phyloP scores from a whole-genome alignment of 2,797 vertebrate genomes.

The Enteromius mattozi region DNA sequence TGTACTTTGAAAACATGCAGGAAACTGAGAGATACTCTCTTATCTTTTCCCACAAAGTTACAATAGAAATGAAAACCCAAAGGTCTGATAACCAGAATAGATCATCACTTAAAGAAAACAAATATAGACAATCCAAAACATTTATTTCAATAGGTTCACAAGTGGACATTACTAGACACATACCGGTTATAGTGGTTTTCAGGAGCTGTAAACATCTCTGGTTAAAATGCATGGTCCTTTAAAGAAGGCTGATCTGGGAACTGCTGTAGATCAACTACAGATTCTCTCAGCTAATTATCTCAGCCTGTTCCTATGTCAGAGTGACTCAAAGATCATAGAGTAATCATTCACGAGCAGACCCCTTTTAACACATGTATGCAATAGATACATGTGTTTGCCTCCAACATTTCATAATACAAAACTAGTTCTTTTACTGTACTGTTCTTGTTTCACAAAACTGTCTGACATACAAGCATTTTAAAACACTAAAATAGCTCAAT shows the following conservation, averaged over 20 bases:
- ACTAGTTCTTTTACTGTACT: not conserved
- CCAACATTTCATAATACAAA: not conserved
- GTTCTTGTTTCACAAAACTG: not conserved
- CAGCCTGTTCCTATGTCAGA: constrained; percentile 3
- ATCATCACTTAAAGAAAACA: not conserved
- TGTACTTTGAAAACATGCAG: not conserved
- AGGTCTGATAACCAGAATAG: not conserved
- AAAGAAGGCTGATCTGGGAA: not conserved
- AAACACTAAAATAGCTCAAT: not conserved
- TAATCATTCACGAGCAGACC: constrained; percentile 7
- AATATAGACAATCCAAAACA: not conserved
- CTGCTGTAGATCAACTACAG: not conserved
- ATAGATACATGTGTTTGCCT: not conserved
- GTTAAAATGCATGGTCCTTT: not conserved
- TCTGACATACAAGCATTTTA: not conserved
- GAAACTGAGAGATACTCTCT: not conserved
- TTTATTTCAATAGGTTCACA: constrained; percentile 17
- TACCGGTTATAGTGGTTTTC: not conserved
- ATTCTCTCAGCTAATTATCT: not conserved
- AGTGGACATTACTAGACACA: not conserved
- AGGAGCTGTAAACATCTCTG: not conserved
- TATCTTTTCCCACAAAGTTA: not conserved
- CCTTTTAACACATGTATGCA: not conserved
- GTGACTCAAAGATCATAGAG: constrained; percentile 6
- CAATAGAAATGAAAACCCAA: not conserved